These are phyloP conservation scores for Tetragnatha montana DNA, from an alignment of 2,888 invertebrate genomes.

Conservation along the genomic window DNA sequence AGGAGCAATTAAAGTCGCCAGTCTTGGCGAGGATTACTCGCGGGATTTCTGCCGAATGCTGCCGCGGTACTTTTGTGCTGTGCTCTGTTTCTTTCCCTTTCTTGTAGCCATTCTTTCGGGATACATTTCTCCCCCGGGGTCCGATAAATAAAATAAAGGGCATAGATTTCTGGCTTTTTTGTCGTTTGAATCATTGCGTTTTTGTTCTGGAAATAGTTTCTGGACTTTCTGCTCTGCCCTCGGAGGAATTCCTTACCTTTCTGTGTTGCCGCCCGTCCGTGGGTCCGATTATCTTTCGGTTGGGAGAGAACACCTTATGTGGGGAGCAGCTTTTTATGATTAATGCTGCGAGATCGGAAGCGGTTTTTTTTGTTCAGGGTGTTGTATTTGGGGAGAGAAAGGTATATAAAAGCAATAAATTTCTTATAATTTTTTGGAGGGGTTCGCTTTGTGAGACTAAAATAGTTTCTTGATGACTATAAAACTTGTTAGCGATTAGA, in stretches of 20 bases:
- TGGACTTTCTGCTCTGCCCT: conserved; percentile 27
- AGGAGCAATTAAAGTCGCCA: conserved; percentile 63
- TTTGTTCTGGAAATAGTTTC: conserved; percentile 50
- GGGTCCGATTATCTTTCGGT: conserved; percentile 30
- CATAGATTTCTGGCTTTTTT: conserved; percentile 45
- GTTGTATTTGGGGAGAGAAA: no score
- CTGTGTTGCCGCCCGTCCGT: background rate
- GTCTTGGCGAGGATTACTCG: conserved; percentile 53
- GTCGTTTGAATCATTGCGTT: conserved; percentile 59
- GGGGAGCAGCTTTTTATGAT: background rate
- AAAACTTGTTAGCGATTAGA: no score
- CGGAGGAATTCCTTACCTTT: conserved; percentile 29
- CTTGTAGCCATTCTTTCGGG: conserved; percentile 39
- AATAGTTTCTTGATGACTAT: no score
- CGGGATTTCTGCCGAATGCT: conserved; percentile 39
- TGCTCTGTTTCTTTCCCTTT: background rate
- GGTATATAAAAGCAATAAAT: no score
- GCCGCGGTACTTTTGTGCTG: conserved; percentile 42
- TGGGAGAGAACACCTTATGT: conserved; percentile 19
- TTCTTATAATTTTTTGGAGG: no score
- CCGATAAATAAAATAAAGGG: conserved; percentile 56
- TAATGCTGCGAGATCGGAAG: no score
- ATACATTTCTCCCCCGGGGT: conserved; percentile 41
- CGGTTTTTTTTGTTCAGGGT: no score
- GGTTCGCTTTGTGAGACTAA: no score